These are phyloP conservation scores for Vulpes ferrilata DNA, from an alignment of 2,113 vertebrate species.

Conservation along the genomic window DNA sequence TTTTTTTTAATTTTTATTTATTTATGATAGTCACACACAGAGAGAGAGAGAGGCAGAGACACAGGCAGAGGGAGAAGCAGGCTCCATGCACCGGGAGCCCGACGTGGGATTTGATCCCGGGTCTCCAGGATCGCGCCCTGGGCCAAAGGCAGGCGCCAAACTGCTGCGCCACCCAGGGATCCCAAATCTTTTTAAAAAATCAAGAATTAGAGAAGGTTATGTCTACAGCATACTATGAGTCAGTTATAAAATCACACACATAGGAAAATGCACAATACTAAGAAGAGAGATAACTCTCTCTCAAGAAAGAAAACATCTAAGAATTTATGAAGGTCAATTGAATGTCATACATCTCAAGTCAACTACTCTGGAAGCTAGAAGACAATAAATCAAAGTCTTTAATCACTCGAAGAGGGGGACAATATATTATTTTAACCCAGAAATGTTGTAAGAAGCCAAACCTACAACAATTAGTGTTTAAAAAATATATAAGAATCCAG, in stretches of 20 bases:
- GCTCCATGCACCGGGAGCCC: too few relatives aligned
- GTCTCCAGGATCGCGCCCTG: too few relatives aligned
- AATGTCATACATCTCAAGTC: background rate
- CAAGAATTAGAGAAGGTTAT: background rate
- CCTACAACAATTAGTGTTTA: rapidly evolving
- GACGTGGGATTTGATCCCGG: too few relatives aligned
- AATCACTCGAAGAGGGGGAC: rapidly evolving
- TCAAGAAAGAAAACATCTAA: background rate
- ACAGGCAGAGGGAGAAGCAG: too few relatives aligned
- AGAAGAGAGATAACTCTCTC: background rate
- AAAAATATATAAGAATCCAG: background rate
- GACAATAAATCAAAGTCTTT: background rate
- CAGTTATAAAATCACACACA: background rate
- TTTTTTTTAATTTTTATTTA: too few relatives aligned
- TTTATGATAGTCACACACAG: too few relatives aligned
- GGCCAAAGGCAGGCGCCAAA: too few relatives aligned
- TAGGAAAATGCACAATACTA: background rate
- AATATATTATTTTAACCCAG: background rate
- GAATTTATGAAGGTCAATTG: too few relatives aligned
- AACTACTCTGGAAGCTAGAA: background rate
- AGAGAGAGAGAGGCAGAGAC: too few relatives aligned
- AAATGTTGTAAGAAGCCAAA: background rate
- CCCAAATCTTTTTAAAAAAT: too few relatives aligned
- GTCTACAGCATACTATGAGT: background rate
- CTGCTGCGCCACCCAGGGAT: too few relatives aligned